phyloP scores from a whole-genome alignment of 1,140 invertebrate genomes.

The Proales similis region DNA sequence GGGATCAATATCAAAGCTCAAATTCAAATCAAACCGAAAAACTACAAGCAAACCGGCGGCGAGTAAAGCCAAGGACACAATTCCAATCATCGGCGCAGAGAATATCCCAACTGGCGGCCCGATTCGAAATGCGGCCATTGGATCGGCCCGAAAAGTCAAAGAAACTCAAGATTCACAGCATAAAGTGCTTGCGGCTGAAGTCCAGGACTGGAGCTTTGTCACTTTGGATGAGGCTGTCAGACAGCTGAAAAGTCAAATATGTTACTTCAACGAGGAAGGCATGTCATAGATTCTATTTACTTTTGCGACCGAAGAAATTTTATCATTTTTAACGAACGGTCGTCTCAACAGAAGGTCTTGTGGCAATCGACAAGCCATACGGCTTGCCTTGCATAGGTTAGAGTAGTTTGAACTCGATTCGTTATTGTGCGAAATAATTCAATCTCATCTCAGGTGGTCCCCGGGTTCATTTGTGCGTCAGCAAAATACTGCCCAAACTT shows the following conservation, averaged over 20 bases:
- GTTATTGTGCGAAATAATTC: background rate
- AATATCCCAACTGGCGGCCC: background rate
- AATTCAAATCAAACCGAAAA: too few relatives aligned
- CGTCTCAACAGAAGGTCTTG: conserved; percentile 25
- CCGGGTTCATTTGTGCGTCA: conserved; percentile 46
- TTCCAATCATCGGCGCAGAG: conserved; percentile 20
- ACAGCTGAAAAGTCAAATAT: conserved; percentile 22
- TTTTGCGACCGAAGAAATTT: background rate
- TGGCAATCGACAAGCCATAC: conserved; percentile 34
- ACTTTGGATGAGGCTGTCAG: conserved; percentile 24
- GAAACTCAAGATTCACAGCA: conserved; percentile 5
- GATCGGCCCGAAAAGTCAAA: background rate
- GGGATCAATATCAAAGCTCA: too few relatives aligned
- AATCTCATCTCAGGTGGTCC: conserved; percentile 43
- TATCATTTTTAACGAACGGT: background rate
- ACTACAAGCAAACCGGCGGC: too few relatives aligned
- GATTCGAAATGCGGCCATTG: background rate
- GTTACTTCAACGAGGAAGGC: conserved; percentile 28
- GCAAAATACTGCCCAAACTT: conserved; percentile 43
- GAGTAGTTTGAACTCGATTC: background rate
- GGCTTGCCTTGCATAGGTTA: conserved; percentile 31
- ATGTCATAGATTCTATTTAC: background rate
- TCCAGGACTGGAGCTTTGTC: conserved; percentile 5
- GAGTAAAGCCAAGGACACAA: background rate
- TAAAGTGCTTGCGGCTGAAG: conserved; percentile 2